phyloP scores from a whole-genome alignment of 1,140 invertebrate species.

The Aphaenogaster ashmeadi region DNA sequence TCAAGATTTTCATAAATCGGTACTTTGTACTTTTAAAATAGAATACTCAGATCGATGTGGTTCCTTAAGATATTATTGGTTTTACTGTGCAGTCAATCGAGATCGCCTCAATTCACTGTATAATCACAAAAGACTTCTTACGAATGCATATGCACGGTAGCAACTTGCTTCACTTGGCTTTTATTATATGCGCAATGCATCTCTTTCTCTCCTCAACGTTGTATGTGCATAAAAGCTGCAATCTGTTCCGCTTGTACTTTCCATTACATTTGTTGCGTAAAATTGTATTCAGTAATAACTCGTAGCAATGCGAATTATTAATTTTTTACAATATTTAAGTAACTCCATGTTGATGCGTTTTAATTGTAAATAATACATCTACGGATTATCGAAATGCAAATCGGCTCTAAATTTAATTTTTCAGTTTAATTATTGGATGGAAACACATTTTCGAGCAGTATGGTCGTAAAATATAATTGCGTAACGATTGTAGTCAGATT shows the following conservation, averaged over 20 bases:
- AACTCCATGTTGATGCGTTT: constrained; percentile 10
- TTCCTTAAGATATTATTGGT: constrained; percentile 13
- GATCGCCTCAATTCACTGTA: neutral
- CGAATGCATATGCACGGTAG: constrained; percentile 52
- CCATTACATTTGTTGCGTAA: constrained; percentile 64
- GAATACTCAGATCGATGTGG: neutral
- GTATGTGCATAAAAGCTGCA: constrained; percentile 47
- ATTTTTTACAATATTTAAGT: constrained; percentile 42
- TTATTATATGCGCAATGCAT: constrained; percentile 37
- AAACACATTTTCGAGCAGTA: neutral
- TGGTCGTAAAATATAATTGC: neutral
- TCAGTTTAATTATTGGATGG: constrained; percentile 2
- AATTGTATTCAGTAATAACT: constrained; percentile 68
- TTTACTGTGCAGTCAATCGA: constrained; percentile 37
- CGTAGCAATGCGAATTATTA: neutral
- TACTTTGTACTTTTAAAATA: neutral
- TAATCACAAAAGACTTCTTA: constrained; percentile 55
- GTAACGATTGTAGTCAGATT: neutral
- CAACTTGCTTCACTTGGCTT: constrained; percentile 49
- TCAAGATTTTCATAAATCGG: neutral
- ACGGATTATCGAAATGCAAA: constrained; percentile 24
- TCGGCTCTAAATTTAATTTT: constrained; percentile 23
- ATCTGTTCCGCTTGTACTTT: constrained; percentile 18
- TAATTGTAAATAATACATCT: constrained; percentile 22
- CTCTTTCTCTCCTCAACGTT: constrained; percentile 52